Conservation (phyloP, 2,888 invertebrate species). For the Drosophila subquinaria region DNA sequence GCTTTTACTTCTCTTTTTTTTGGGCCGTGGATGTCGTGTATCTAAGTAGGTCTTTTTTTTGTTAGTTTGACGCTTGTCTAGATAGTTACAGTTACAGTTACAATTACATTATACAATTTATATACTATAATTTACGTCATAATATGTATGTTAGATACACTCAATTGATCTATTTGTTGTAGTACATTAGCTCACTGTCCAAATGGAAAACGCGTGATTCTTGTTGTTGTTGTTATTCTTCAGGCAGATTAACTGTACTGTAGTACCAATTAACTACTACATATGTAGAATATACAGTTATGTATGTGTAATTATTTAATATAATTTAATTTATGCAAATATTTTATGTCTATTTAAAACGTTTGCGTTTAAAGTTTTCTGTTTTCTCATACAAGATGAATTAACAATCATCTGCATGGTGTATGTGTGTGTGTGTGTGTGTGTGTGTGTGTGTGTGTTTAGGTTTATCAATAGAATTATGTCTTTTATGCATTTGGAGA, state of each 20-base stretch:
- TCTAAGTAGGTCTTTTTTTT: neutral
- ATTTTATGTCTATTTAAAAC: constrained; percentile 45
- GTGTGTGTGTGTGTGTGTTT: constrained; percentile 22
- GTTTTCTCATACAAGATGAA: neutral
- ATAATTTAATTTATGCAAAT: constrained; percentile 12
- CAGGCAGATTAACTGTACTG: constrained; percentile 73
- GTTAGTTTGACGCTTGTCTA: constrained; percentile 40
- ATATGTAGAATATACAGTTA: constrained; percentile 36
- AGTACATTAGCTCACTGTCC: constrained; percentile 80
- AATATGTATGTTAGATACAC: constrained; percentile 43
- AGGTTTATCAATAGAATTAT: constrained; percentile 60
- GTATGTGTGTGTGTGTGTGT: constrained; percentile 10
- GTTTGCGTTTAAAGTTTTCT: constrained; percentile 6
- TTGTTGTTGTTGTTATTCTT: constrained; percentile 68
- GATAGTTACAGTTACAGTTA: constrained; percentile 50
- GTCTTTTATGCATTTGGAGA: constrained; percentile 72
- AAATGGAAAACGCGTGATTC: constrained; percentile 80
- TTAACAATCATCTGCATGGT: neutral
- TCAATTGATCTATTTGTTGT: constrained; percentile 76
- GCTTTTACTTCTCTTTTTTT: constrained; percentile 12
- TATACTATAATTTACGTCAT: constrained; percentile 55
- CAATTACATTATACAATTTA: constrained; percentile 44
- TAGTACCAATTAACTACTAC: constrained; percentile 55
- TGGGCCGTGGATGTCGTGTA: constrained; percentile 8
- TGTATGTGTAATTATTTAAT: constrained; percentile 4